Base-by-base conservation (phyloP, 92 coral and sea anemone genomes). In the Anthopleura xanthogrammica region DNA sequence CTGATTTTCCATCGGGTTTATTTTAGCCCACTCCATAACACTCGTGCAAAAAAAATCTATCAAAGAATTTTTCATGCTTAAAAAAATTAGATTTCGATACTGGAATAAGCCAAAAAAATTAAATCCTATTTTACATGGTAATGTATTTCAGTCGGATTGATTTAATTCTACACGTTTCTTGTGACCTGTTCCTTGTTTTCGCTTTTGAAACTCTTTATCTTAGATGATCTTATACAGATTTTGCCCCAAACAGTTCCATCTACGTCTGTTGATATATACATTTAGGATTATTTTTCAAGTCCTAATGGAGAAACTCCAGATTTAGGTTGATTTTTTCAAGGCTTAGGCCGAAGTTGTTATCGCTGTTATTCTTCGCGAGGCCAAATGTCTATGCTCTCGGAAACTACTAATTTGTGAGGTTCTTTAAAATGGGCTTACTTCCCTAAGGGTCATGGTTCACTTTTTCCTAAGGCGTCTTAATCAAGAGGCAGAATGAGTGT, bases 351-450 rank as follows among this genome's bases (percentile, higher is more conserved):
- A 64, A 50, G 36, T 48, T 68, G 17, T 81, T 70, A 42, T 16
- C 42, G 8, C 19, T 46, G 23, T 52, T 81, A 13, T 66, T 81
- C 56, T 71, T 41, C 66, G 52, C 43, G 74, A 71, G 84, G 84
- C 77, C 20, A 9, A 62, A 70, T n/a, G 75, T 81, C 77, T 66
- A 48, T 76, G 43, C 71, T 16, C 84, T 83, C 86, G 86, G 86
- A 83, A 83, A 65, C 40, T 12, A 39, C 86, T 75, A 83, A 83
- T 83, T 83, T 73, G 46, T 40, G 19, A 29, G 52, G 11, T 71
- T 73, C 78, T 57, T 83, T 41, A 73, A 83, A 73, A 58, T 83
- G 86, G 86, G 41, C 73, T 77, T 40, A 11, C 23, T 52, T 72
- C 60, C 83, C 71, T 60, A 13, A 72, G 83, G 75, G 60, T 41